These are phyloP conservation scores for Phrynosoma blainvillii DNA, from an alignment of 2,113 vertebrate genomes.

Conservation along the genomic window DNA sequence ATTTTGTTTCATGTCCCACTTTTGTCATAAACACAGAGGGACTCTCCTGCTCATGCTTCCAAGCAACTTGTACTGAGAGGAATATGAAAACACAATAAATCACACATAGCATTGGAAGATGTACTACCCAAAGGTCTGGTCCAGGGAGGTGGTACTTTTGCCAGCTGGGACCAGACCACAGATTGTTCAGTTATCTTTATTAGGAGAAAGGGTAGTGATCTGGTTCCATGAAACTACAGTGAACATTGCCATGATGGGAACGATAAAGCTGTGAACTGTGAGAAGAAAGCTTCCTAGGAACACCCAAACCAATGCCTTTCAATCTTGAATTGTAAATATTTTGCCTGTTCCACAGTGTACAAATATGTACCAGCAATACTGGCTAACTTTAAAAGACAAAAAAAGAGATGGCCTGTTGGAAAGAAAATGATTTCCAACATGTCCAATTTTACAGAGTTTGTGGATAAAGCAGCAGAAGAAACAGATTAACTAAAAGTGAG, in stretches of 20 bases:
- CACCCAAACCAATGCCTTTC: not conserved
- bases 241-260: not conserved
- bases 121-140: not conserved
- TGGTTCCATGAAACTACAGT: not conserved
- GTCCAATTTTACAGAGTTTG: not conserved
- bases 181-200: not conserved
- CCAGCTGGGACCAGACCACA: fast-evolving
- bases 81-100: not conserved
- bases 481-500: not conserved
- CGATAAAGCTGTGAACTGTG: not conserved
- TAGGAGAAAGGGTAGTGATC: not conserved
- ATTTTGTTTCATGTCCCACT: no score
- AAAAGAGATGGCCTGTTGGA: not conserved
- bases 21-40: no score
- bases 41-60: not conserved
- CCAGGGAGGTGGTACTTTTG: no score
- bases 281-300: not conserved
- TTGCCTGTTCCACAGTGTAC: not conserved
- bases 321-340: not conserved
- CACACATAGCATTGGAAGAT: not conserved
- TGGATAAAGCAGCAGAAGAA: not conserved
- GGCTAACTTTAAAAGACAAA: no score
- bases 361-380: not conserved
- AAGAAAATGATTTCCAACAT: fast-evolving
- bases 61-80: not conserved